Percentiles rank a stretch among this genome's conserved stretches.
These are phyloP conservation scores for Lagopus muta DNA, from an alignment of 2,113 vertebrate genomes.

Conservation along the genomic window DNA sequence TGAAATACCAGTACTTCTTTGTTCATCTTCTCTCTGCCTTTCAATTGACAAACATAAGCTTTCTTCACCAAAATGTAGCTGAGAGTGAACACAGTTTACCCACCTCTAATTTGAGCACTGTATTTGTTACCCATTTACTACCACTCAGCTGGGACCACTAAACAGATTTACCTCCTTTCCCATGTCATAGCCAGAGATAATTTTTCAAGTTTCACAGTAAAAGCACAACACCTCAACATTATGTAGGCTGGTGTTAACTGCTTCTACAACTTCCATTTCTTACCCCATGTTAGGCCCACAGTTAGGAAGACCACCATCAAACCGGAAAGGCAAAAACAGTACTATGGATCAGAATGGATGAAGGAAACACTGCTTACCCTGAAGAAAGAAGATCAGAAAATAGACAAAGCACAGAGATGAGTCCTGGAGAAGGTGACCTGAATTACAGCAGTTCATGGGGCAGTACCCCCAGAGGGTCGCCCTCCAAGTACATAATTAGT, in stretches of 20 bases:
- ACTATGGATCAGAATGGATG: conserved; percentile 50
- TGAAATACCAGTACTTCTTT: background rate
- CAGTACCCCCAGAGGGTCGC: conserved; percentile 62
- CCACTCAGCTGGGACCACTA: background rate
- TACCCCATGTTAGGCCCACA: conserved; percentile 9
- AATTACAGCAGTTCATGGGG: conserved; percentile 76
- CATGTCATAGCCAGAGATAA: background rate
- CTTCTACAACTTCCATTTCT: conserved; percentile 10
- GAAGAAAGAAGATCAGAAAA: conserved; percentile 77
- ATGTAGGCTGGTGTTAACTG: background rate
- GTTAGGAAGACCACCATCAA: conserved; percentile 33
- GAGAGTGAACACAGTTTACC: background rate
- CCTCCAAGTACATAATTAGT: conserved; percentile 74
- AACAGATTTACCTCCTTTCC: background rate
- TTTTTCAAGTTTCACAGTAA: background rate
- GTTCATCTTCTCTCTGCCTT: background rate
- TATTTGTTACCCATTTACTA: background rate
- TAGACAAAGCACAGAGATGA: conserved; percentile 76
- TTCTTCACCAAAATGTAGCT: background rate
- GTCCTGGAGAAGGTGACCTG: conserved; percentile 75
- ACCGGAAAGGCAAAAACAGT: conserved; percentile 35
- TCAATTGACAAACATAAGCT: background rate
- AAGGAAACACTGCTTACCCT: conserved; percentile 77
- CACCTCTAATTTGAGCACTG: background rate
- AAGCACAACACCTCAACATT: background rate